Evolutionary conservation across 2,113 vertebrate species (phyloP), one percentile per base, ranked within the genome.

Genomic region (Atherinomorus stipes): DNA sequence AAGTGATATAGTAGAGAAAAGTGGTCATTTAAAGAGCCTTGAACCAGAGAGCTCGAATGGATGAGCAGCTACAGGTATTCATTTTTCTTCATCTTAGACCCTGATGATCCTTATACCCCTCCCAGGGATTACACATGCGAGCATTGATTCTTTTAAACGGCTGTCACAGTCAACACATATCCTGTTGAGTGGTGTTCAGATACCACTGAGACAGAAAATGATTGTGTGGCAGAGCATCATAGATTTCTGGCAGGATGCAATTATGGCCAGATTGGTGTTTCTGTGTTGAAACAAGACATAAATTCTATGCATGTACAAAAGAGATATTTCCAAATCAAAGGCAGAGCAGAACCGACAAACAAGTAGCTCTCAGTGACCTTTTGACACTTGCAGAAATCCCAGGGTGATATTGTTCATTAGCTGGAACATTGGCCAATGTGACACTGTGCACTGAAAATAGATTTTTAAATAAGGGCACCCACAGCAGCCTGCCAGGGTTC

Each of bases 401-500:
- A 44, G 26, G 49, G 76, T 58, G 64, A 42, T 64, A 64, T 76
- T 80, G 78, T 87, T 86, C 79, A 81, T 81, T 77, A 70, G 66
- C 58, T 54, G 51, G 74, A 74, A 40, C 71, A 78, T 25, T 60
- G 62, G 42, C 57, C 60, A 7, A 45, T 16, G 69, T 80, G 84
- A 69, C 84, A 71, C 42, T 8, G 42, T 34, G 23, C 18, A 18
- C 77, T 63, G 74, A 82, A 90, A 90, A 86, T 76, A 81, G 74
- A 71, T 84, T 86, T 79, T 81, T 78, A 74, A 89, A 87, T 74
- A 78, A 83, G 58, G 67, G 62, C 71, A 57, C 52, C 38, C 58
- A 54, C 42, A 38, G 45, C 78, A 68, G 73, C 45, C 73, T 75
- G 80, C 71, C 66, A 76, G 60, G 50, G 13, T 67, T 78, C 58